These are phyloP conservation scores for Chrysoperla carnea DNA, from an alignment of 1,140 invertebrate genomes.

Conservation along the genomic window DNA sequence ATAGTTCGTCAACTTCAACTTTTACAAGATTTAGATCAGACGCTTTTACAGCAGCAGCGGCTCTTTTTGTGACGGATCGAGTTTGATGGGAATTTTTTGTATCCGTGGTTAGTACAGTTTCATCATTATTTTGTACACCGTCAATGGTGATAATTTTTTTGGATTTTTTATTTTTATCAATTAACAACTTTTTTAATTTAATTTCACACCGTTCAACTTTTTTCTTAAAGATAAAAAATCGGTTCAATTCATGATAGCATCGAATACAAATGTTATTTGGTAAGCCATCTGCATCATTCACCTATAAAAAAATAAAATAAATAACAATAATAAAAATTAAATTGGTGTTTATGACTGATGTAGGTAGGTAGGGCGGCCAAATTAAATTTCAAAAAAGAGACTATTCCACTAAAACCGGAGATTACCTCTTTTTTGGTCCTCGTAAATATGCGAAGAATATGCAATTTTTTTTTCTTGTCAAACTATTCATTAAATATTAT, in stretches of 20 bases:
- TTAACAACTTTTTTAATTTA: neutral
- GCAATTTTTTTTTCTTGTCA: too few relatives aligned
- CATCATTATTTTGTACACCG: neutral
- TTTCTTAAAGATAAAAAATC: neutral
- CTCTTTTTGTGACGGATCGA: too few relatives aligned
- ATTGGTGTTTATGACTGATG: too few relatives aligned
- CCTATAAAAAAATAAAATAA: neutral
- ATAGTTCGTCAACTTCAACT: neutral
- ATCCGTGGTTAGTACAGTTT: too few relatives aligned
- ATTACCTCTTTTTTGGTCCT: too few relatives aligned
- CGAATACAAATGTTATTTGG: neutral
- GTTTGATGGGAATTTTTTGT: too few relatives aligned
- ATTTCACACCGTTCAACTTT: neutral
- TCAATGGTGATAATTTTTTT: neutral
- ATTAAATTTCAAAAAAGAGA: neutral
- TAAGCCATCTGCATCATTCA: neutral
- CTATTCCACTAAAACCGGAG: too few relatives aligned
- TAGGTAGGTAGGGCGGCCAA: too few relatives aligned
- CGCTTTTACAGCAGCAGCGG: too few relatives aligned
- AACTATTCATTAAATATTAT: too few relatives aligned
- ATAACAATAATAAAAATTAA: neutral
- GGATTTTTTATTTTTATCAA: neutral
- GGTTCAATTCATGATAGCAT: neutral
- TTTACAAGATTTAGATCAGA: neutral
- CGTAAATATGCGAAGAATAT: too few relatives aligned